Evolutionary conservation across 92 coral and sea anemone genomes (phyloP).

Genomic region (Isaurus tuberculatus): DNA sequence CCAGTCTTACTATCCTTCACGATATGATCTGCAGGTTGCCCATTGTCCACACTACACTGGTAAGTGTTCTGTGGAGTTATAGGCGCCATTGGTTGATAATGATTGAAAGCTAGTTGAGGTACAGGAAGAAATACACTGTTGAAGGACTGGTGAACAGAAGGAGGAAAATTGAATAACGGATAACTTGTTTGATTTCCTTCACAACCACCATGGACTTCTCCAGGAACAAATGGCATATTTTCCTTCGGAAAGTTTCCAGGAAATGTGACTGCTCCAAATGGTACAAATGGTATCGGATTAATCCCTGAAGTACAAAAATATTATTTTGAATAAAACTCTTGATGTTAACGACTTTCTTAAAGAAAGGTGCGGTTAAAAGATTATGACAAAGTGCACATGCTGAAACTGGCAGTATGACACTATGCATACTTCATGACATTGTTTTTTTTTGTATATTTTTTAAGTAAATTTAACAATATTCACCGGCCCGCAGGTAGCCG

Average conservation of each 20-base stretch:
- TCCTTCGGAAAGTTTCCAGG: slow-evolving; percentile 24
- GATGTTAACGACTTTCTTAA: too few relatives aligned
- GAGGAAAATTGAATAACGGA: slow-evolving; percentile 2
- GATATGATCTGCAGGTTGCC: not conserved
- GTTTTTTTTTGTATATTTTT: too few relatives aligned
- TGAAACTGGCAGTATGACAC: too few relatives aligned
- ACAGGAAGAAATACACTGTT: slow-evolving; percentile 21
- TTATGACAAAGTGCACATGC: too few relatives aligned
- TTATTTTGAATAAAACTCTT: too few relatives aligned
- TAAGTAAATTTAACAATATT: too few relatives aligned
- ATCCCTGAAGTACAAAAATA: not conserved
- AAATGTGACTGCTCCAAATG: slow-evolving; percentile 36
- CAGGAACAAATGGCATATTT: not conserved
- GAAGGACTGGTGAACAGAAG: slow-evolving; percentile 5
- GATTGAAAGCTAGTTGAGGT: slow-evolving; percentile 19
- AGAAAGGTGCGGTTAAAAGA: too few relatives aligned
- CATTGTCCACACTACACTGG: not conserved
- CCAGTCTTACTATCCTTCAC: not conserved
- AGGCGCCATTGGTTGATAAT: slow-evolving; percentile 22
- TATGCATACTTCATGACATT: too few relatives aligned
- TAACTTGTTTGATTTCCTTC: not conserved
- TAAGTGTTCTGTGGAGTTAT: not conserved
- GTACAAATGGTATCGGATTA: slow-evolving; percentile 22
- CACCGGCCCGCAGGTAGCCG: too few relatives aligned
- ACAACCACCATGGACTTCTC: not conserved